phyloP scores from a whole-genome alignment of 2,113 vertebrate genomes.

The Phrynosoma blainvillii region DNA sequence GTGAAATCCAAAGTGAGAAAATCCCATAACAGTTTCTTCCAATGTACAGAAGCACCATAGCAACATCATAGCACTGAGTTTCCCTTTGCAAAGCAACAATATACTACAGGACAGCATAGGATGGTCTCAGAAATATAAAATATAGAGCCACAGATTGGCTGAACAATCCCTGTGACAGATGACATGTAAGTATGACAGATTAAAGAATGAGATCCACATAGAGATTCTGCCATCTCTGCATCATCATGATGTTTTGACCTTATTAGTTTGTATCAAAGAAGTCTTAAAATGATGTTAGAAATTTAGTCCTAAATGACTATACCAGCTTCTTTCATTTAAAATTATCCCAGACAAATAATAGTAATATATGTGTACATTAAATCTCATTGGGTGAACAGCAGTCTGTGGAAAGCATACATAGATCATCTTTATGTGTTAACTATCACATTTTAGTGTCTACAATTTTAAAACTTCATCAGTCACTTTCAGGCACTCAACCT shows the following conservation, averaged over 20 bases:
- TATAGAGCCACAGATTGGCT: neutral
- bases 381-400: neutral
- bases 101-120: neutral
- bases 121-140: neutral
- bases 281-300: neutral
- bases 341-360: neutral
- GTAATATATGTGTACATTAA: neutral
- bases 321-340: constrained; percentile 32
- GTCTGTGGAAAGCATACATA: neutral
- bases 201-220: neutral
- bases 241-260: neutral
- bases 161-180: neutral
- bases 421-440: constrained; percentile 24
- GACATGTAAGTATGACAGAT: rapidly evolving
- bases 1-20: neutral
- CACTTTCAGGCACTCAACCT: constrained; percentile 22
- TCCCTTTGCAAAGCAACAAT: neutral
- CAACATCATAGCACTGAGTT: neutral
- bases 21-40: neutral
- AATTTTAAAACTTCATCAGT: constrained; percentile 5
- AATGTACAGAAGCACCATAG: neutral
- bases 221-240: neutral
- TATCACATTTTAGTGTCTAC: neutral
- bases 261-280: neutral
- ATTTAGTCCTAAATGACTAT: neutral